Evolutionary conservation across 2,888 invertebrate species (phyloP).

Genomic region (Stenodera caucasica): DNA sequence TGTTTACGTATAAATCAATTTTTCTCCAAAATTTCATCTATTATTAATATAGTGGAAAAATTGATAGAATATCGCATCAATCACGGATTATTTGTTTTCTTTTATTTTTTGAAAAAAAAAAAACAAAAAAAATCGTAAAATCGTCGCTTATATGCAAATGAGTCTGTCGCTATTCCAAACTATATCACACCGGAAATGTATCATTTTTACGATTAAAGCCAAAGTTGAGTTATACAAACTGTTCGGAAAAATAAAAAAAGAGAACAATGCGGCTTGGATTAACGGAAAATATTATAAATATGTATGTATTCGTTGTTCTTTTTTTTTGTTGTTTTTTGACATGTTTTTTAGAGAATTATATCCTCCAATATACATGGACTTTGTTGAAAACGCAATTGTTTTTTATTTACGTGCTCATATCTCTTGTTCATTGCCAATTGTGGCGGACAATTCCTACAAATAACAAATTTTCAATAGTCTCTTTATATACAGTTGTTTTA

Average conservation of each 20-base stretch:
- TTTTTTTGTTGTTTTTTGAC: background rate
- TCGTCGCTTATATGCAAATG: background rate
- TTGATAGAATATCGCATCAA: background rate
- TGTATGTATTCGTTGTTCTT: background rate
- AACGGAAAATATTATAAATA: background rate
- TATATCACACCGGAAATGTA: background rate
- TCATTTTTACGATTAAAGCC: slow-evolving; percentile 2
- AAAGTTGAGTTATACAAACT: slow-evolving; percentile 1
- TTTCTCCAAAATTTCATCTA: background rate
- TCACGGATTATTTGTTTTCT: no score
- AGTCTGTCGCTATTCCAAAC: background rate
- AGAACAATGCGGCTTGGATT: background rate
- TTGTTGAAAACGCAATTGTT: slow-evolving; percentile 3
- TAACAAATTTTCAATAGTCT: background rate
- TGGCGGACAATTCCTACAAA: background rate
- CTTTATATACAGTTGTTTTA: background rate
- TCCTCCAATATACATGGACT: background rate
- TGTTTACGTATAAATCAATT: slow-evolving; percentile 17
- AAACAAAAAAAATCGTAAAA: background rate
- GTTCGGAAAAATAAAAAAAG: background rate
- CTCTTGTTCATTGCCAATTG: slow-evolving; percentile 2
- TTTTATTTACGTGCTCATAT: background rate
- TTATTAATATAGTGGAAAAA: background rate
- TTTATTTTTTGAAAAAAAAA: no score
- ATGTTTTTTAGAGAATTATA: background rate